A percentile compares a stretch with the other conserved stretches of the same genome.
Conservation (phyloP, 2,113 vertebrate genomes). For the Clarias magur region DNA sequence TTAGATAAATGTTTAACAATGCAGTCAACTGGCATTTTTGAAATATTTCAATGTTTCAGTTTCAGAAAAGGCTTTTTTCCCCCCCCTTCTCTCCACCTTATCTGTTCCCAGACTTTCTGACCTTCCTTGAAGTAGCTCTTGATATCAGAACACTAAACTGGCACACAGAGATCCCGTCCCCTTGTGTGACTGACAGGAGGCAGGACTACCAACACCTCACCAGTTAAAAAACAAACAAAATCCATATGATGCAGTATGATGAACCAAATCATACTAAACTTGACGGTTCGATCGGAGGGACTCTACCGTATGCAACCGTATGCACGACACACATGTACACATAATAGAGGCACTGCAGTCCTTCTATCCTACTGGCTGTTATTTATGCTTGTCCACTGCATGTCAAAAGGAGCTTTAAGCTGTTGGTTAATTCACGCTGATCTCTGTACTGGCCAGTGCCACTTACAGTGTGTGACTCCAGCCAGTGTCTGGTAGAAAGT, state of each 20-base stretch:
- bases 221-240: background rate
- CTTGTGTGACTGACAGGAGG: slow-evolving; percentile 11
- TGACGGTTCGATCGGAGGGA: background rate
- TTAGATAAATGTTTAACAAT: background rate
- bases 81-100: background rate
- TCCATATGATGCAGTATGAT: too few species aligned
- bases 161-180: slow-evolving; percentile 14
- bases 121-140: background rate
- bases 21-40: background rate
- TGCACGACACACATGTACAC: background rate
- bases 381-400: background rate
- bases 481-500: slow-evolving; percentile 99
- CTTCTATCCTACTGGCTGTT: background rate
- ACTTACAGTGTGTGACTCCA: slow-evolving; percentile 98
- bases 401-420: background rate
- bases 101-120: background rate
- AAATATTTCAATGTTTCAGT: background rate
- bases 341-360: background rate
- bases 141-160: background rate
- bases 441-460: slow-evolving; percentile 14
- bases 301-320: background rate
- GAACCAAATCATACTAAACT: background rate
- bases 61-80: background rate
- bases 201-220: background rate
- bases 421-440: background rate